Base-by-base conservation (phyloP, 2,113 vertebrate genomes). In the Riparia riparia region DNA sequence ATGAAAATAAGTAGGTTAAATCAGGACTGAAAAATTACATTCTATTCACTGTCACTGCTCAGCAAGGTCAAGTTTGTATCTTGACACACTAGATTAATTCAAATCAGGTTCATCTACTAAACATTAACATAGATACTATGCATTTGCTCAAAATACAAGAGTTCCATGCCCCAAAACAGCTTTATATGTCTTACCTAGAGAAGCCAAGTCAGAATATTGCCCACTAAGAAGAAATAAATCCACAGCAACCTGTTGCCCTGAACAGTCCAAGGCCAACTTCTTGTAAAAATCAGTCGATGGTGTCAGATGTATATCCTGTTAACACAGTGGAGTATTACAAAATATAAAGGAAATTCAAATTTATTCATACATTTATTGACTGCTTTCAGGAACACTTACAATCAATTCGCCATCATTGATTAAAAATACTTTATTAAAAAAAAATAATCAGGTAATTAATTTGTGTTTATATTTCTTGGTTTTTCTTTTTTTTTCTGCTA, bases 221-320 rank as follows among this genome's bases (percentile, higher is more conserved):
- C 99, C 97, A 73, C 99, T 99, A 82, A 99, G 98, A 97, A 99
- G 98, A 93, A 99, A 99, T 86, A 99, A 98, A 93, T 99, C 99
- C 60, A 99, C 99, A 9, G 99, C 99, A 95, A 99, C 98, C 92
- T 99, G 99, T 82, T 99, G 99, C 45, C 99, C 99, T 13, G 99
- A 99, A 96, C 99, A 99, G 96, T 99, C 99, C 97, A 99, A 98
- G 57, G 99, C 99, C 97, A 99, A 96, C 95, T 99, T 99, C 98
- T 99, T 99, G 96, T 99, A 99, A 96, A 99, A 99, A 95, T 99
- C 99, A 84, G 99, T 99, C 0, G 99, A 99, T 65, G 99, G 99
- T 32, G 98, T 99, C 82, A 99, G 97, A 90, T 99, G 99, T 95
- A 99, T 98, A 56, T 99, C 99, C 99, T 99, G 95, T 91, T 79